Conservation (phyloP, 2,797 vertebrate species). For the Anas flavirostris region DNA sequence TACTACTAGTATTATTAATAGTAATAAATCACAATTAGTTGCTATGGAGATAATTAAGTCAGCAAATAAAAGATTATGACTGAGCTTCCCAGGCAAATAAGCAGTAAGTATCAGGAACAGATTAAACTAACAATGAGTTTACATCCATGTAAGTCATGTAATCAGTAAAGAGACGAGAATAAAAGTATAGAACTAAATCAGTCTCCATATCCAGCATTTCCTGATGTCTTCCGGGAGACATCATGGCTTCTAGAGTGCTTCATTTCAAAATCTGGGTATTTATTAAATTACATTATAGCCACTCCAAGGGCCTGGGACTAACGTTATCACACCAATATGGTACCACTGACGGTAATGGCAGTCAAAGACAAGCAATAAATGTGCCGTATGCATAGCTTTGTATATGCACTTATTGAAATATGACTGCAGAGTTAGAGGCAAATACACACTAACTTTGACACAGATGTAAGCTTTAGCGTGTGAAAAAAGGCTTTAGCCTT, state of each 20-base stretch:
- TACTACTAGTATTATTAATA: neutral
- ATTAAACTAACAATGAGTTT: neutral
- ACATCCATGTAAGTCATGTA: neutral
- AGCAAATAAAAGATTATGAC: constrained; percentile 18
- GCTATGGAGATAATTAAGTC: neutral
- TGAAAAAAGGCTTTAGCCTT: neutral
- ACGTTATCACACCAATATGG: fast-evolving
- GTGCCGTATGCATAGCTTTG: fast-evolving
- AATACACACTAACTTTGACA: neutral
- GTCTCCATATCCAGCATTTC: neutral
- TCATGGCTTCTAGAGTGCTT: neutral
- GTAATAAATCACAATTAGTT: constrained; percentile 13
- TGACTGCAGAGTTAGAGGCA: neutral
- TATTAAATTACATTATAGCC: neutral
- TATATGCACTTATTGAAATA: neutral
- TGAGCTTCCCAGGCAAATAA: neutral
- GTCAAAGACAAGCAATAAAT: neutral
- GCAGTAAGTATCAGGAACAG: neutral
- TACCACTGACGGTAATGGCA: neutral
- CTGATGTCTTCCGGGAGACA: neutral
- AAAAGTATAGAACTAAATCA: neutral
- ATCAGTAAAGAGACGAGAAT: neutral
- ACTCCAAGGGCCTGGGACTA: neutral
- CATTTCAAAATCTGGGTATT: neutral
- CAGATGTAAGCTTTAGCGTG: neutral